Percentiles rank a stretch among this genome's conserved stretches.
These are phyloP conservation scores for Drosophila villosipedis DNA, from an alignment of 2,888 invertebrate genomes.

Conservation along the genomic window DNA sequence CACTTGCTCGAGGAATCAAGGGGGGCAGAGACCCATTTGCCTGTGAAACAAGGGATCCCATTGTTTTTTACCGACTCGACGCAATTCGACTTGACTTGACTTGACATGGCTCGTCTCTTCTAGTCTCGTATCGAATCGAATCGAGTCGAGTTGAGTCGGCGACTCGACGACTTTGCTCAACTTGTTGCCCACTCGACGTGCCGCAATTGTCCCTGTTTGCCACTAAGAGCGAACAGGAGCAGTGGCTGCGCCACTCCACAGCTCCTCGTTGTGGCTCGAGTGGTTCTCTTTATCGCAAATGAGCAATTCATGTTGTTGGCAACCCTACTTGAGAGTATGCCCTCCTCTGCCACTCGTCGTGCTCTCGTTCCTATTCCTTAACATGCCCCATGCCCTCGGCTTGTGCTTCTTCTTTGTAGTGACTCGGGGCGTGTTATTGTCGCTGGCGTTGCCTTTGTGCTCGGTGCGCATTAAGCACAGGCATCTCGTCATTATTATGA, in stretches of 20 bases:
- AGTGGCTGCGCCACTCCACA: slow-evolving; percentile 40
- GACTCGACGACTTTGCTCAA: slow-evolving; percentile 15
- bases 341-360: slow-evolving; percentile 42
- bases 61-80: slow-evolving; percentile 59
- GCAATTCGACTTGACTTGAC: slow-evolving; percentile 3
- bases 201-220: slow-evolving; percentile 75
- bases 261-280: slow-evolving; percentile 54
- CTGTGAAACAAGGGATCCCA: slow-evolving; percentile 17
- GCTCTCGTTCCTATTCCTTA: slow-evolving; percentile 56
- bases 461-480: slow-evolving; percentile 14
- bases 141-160: slow-evolving; percentile 25
- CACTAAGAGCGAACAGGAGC: slow-evolving; percentile 7
- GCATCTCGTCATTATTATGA: slow-evolving; percentile 55
- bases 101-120: neutral
- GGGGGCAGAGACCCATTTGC: slow-evolving; percentile 30
- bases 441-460: slow-evolving; percentile 44
- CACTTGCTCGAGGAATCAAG: slow-evolving; percentile 41
- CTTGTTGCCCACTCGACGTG: slow-evolving; percentile 66
- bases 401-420: slow-evolving; percentile 12
- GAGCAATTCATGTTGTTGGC: slow-evolving; percentile 80
- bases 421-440: slow-evolving; percentile 48
- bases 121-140: neutral
- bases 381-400: neutral
- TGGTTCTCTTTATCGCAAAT: slow-evolving; percentile 73
- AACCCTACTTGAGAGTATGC: slow-evolving; percentile 66